Evolutionary conservation across 53 echinoderm and acorn worm genomes (phyloP).

Genomic region (Henricia sp.): DNA sequence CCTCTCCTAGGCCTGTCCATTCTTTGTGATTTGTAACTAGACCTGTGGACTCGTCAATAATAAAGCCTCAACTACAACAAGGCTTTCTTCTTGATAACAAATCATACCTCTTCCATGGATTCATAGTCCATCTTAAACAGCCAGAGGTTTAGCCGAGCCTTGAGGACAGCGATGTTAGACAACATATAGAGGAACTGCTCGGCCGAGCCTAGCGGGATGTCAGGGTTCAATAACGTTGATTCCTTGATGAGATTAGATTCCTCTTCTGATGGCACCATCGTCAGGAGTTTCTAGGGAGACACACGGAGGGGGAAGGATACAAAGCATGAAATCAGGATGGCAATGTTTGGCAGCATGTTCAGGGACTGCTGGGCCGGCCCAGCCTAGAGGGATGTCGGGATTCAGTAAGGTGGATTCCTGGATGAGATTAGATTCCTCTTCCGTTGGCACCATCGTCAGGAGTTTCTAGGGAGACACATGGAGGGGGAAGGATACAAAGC

Average conservation of each 20-base stretch:
- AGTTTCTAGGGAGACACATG: conserved; percentile 75
- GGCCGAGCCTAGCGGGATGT: conserved; percentile 88
- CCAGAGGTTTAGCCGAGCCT: conserved; percentile 96
- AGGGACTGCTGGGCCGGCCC: conserved; percentile 87
- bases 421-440: conserved; percentile 85
- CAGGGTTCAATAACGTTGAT: conserved; percentile 76
- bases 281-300: conserved; percentile 78
- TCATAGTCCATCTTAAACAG: conserved; percentile 99
- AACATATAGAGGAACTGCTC: conserved; percentile 95
- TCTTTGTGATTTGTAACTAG: no score
- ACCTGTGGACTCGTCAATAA: no score
- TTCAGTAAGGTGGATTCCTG: conserved; percentile 78
- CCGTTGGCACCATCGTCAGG: conserved; percentile 83
- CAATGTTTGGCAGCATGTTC: conserved; percentile 83
- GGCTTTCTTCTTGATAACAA: no score
- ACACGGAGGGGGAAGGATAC: not conserved
- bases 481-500: not conserved
- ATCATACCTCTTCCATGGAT: conserved; percentile 89
- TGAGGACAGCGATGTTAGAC: conserved; percentile 79
- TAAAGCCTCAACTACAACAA: no score
- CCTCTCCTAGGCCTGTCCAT: no score
- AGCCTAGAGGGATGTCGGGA: conserved; percentile 90
- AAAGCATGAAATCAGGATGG: conserved; percentile 12
- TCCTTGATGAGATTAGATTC: conserved; percentile 87
- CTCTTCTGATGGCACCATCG: conserved; percentile 88